A percentile compares a stretch with the other conserved stretches of the same genome.
These are phyloP conservation scores for Knipowitschia caucasica DNA, from an alignment of 2,797 vertebrate genomes.

Conservation along the genomic window DNA sequence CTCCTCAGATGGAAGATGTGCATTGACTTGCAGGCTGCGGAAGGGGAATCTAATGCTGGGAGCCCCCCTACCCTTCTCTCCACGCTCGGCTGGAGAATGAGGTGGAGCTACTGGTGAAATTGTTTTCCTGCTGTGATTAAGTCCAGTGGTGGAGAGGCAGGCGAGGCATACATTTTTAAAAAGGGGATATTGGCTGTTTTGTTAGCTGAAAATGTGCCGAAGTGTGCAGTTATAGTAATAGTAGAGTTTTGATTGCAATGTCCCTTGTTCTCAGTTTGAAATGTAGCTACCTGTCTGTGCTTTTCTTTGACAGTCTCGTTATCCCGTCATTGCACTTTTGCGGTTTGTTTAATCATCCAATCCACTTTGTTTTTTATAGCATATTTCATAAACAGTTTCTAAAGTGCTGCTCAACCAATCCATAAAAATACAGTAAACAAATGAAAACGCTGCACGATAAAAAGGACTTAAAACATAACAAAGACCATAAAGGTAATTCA, in stretches of 20 bases:
- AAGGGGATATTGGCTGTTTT: constrained; percentile 35
- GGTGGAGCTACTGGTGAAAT: constrained; percentile 73
- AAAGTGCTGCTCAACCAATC: too few species aligned
- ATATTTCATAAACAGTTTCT: too few species aligned
- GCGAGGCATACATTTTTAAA: constrained; percentile 49
- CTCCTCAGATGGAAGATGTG: constrained; percentile 62
- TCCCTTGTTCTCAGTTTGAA: constrained; percentile 17
- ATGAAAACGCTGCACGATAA: too few species aligned
- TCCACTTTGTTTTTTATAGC: too few species aligned
- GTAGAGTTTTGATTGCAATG: neutral
- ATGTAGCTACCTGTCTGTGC: too few species aligned
- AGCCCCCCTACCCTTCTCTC: constrained; percentile 58
- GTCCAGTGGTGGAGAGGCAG: constrained; percentile 52
- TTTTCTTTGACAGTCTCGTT: too few species aligned
- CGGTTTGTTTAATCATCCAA: too few species aligned
- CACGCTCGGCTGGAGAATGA: constrained; percentile 67
- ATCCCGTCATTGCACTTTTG: too few species aligned
- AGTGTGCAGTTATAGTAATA: constrained; percentile 8
- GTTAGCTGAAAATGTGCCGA: constrained; percentile 13
- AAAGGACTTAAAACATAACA: too few species aligned
- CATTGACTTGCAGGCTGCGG: constrained; percentile 73
- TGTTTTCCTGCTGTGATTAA: constrained; percentile 69
- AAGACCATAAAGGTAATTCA: too few species aligned
- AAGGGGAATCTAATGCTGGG: constrained; percentile 63
- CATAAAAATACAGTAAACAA: too few species aligned